These are phyloP conservation scores for Stenolophus ochropezus DNA, from an alignment of 2,888 invertebrate species.

Conservation along the genomic window DNA sequence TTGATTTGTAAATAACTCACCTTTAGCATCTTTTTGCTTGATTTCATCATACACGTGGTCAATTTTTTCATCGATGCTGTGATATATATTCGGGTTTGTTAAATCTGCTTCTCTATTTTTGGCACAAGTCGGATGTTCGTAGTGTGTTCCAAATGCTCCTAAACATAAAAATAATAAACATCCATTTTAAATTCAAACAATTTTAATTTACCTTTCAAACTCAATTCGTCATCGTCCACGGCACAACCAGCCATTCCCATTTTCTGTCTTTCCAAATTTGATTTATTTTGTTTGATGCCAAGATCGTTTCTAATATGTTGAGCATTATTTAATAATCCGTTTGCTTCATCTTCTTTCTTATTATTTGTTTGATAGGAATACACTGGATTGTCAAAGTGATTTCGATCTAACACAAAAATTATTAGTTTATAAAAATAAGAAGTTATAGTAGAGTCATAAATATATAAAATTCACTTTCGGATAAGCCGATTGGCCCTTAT, in stretches of 20 bases:
- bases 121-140: conserved; percentile 79
- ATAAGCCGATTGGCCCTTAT: too few species aligned
- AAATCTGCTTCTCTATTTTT: conserved; percentile 91
- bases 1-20: too few species aligned
- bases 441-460: too few species aligned
- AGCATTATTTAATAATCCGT: conserved; percentile 77
- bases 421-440: neutral
- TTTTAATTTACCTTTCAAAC: conserved; percentile 61
- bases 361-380: conserved; percentile 82
- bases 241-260: conserved; percentile 74
- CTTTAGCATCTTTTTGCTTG: conserved; percentile 84
- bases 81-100: conserved; percentile 91
- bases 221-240: conserved; percentile 71
- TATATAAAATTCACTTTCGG: too few species aligned
- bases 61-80: conserved; percentile 84
- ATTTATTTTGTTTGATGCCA: conserved; percentile 76
- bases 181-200: neutral
- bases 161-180: too few species aligned
- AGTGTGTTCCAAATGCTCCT: conserved; percentile 77
- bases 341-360: conserved; percentile 75
- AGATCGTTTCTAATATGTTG: conserved; percentile 79
- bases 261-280: conserved; percentile 77
- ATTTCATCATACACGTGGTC: conserved; percentile 95
- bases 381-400: conserved; percentile 95
- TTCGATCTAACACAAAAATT: conserved; percentile 79